These are phyloP conservation scores for Sturnira hondurensis DNA, from an alignment of 2,113 vertebrate species.

Conservation along the genomic window DNA sequence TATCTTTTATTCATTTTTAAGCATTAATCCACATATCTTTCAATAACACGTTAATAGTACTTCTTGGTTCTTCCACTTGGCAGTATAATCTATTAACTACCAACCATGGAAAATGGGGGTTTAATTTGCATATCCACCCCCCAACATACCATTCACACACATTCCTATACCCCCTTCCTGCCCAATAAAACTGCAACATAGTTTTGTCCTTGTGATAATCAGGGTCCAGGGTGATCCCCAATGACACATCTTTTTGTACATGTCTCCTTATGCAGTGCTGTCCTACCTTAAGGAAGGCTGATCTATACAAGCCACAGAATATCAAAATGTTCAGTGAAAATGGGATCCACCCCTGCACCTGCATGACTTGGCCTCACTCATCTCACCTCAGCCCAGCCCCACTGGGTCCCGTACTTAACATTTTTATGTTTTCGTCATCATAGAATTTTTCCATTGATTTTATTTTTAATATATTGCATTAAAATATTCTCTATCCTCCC, in stretches of 20 bases:
- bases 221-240: neutral
- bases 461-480: neutral
- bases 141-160: neutral
- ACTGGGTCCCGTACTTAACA: neutral
- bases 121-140: neutral
- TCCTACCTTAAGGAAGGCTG: neutral
- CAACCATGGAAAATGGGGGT: neutral
- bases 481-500: neutral
- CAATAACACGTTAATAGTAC: neutral
- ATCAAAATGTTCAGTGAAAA: neutral
- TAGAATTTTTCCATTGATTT: neutral
- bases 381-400: neutral
- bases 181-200: neutral
- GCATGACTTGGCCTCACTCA: neutral
- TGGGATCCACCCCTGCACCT: neutral
- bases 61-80: neutral
- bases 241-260: neutral
- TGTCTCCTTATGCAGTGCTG: neutral
- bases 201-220: neutral
- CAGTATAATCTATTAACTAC: neutral
- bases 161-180: neutral
- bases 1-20: neutral
- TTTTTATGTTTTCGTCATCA: neutral
- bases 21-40: neutral
- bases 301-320: neutral